These are phyloP conservation scores for Phalacrocorax pelagicus DNA, from an alignment of 2,113 vertebrate genomes.

Conservation along the genomic window DNA sequence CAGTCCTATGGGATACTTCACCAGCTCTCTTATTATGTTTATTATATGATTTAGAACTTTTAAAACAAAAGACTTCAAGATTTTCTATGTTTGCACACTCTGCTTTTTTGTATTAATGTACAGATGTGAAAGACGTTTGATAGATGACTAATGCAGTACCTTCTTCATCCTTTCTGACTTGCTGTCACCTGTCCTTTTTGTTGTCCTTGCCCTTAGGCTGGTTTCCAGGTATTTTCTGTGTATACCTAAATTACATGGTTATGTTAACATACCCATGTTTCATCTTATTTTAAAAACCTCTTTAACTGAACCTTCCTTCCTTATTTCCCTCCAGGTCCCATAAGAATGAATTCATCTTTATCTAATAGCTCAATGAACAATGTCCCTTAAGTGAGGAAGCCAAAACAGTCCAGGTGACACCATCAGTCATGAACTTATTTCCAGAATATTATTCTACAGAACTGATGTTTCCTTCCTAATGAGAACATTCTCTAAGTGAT, in stretches of 20 bases:
- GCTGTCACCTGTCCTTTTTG: background rate
- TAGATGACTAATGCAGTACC: background rate
- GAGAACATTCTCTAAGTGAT: background rate
- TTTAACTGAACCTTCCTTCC: background rate
- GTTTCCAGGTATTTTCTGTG: background rate
- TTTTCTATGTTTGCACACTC: background rate
- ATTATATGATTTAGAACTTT: background rate
- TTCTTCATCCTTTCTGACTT: background rate
- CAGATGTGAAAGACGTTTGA: background rate
- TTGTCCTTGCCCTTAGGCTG: background rate
- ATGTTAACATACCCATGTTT: background rate
- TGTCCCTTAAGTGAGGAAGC: background rate
- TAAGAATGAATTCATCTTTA: background rate
- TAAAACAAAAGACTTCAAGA: background rate
- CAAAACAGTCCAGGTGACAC: background rate
- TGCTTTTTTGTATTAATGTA: background rate
- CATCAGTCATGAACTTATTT: background rate
- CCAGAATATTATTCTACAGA: background rate
- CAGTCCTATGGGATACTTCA: background rate
- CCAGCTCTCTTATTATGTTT: background rate
- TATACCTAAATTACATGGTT: background rate
- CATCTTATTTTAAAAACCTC: background rate
- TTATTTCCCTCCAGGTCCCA: background rate
- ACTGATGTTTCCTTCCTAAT: background rate
- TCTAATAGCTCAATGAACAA: background rate